Conservation (phyloP, 2,888 invertebrate species). For the Caenorhabditis wallacei region DNA sequence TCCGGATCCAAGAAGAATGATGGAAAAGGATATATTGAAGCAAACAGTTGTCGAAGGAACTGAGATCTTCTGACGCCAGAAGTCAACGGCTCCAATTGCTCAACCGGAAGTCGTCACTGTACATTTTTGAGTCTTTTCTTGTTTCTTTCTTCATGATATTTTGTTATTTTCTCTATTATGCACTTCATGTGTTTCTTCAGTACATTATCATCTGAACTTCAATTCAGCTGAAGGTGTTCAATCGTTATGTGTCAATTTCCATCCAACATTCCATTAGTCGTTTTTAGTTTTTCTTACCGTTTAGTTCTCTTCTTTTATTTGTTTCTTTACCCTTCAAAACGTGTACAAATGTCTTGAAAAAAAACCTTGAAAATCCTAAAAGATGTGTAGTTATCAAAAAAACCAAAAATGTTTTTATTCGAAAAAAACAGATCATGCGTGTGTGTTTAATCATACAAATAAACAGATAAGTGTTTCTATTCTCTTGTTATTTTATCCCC, state of each 20-base stretch:
- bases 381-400: background rate
- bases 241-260: constrained; percentile 32
- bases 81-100: constrained; percentile 19
- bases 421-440: constrained; percentile 5
- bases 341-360: constrained; percentile 21
- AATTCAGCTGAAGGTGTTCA: background rate
- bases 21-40: constrained; percentile 48
- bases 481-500: background rate
- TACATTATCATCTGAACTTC: background rate
- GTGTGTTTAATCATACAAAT: constrained; percentile 25
- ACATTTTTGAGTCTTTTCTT: constrained; percentile 36
- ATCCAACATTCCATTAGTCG: constrained; percentile 35
- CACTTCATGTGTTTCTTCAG: constrained; percentile 37
- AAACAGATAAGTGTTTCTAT: constrained; percentile 13
- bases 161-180: constrained; percentile 14
- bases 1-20: constrained; percentile 8
- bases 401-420: constrained; percentile 20
- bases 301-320: constrained; percentile 1
- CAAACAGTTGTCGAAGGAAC: constrained; percentile 1
- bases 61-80: constrained; percentile 42
- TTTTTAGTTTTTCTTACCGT: constrained; percentile 13
- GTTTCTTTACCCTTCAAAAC: constrained; percentile 23
- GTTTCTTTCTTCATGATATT: background rate
- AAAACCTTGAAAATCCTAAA: background rate
- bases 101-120: constrained; percentile 38